Conservation (phyloP, 1,140 invertebrate genomes). For the Habropoda laboriosa region DNA sequence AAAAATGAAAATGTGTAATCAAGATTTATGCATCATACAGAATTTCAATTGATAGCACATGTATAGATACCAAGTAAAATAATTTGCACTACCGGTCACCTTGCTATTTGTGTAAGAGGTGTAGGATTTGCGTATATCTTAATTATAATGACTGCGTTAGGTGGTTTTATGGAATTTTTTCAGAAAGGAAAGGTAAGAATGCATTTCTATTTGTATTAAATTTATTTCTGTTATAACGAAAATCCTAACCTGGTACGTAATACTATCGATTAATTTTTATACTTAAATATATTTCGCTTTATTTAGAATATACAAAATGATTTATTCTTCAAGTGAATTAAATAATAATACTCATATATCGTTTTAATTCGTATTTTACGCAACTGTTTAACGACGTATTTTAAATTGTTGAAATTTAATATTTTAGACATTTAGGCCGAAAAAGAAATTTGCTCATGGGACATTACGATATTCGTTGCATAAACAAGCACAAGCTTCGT, state of each 20-base stretch:
- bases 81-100: conserved; percentile 16
- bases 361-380: neutral
- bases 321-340: neutral
- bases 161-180: conserved; percentile 90
- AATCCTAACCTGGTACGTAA: conserved; percentile 25
- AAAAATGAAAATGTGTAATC: neutral
- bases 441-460: conserved; percentile 95
- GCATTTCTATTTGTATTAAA: neutral
- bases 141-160: conserved; percentile 81
- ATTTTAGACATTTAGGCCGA: conserved; percentile 92
- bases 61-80: conserved; percentile 1
- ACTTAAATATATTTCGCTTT: neutral
- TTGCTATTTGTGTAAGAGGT: conserved; percentile 8
- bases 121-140: neutral
- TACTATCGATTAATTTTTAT: conserved; percentile 2
- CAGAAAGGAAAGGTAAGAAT: conserved; percentile 89
- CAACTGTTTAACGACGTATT: neutral
- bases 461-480: conserved; percentile 95
- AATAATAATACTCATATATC: neutral
- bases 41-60: neutral
- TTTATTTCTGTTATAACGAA: neutral
- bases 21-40: neutral
- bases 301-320: neutral
- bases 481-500: conserved; percentile 96
- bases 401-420: neutral